phyloP scores from a whole-genome alignment of 2,888 invertebrate species.

The Acleris cristana region DNA sequence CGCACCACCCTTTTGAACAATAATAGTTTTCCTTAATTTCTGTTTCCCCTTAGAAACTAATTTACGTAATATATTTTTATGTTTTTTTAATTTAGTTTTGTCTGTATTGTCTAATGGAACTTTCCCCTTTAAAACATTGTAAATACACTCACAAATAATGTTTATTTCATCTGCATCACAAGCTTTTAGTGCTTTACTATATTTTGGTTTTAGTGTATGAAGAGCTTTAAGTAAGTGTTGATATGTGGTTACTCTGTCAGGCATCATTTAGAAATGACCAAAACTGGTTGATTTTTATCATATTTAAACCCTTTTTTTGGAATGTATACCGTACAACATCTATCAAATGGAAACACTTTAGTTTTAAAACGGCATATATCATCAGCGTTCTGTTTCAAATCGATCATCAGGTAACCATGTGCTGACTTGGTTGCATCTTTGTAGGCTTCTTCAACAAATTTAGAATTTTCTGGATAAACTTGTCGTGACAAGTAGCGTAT shows the following conservation, averaged over 20 bases:
- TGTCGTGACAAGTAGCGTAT: too few species aligned
- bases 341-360: constrained; percentile 39
- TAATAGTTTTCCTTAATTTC: constrained; percentile 20
- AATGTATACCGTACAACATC: constrained; percentile 32
- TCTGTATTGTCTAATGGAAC: too few species aligned
- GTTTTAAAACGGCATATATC: constrained; percentile 42
- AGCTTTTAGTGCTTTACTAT: too few species aligned
- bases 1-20: constrained; percentile 31
- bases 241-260: constrained; percentile 34
- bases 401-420: constrained; percentile 47
- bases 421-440: constrained; percentile 45
- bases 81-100: constrained; percentile 19
- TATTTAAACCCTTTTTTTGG: constrained; percentile 44
- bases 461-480: constrained; percentile 44
- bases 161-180: too few species aligned
- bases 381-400: constrained; percentile 44
- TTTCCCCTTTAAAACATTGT: too few species aligned
- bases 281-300: constrained; percentile 36
- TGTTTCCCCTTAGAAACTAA: constrained; percentile 9
- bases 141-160: too few species aligned
- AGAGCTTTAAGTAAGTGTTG: too few species aligned
- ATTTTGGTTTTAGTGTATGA: too few species aligned
- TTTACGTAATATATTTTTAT: constrained; percentile 24
- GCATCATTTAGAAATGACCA: constrained; percentile 43
- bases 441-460: constrained; percentile 46